phyloP scores from a whole-genome alignment of 2,797 vertebrate genomes.

The Girardinus metallicus region DNA sequence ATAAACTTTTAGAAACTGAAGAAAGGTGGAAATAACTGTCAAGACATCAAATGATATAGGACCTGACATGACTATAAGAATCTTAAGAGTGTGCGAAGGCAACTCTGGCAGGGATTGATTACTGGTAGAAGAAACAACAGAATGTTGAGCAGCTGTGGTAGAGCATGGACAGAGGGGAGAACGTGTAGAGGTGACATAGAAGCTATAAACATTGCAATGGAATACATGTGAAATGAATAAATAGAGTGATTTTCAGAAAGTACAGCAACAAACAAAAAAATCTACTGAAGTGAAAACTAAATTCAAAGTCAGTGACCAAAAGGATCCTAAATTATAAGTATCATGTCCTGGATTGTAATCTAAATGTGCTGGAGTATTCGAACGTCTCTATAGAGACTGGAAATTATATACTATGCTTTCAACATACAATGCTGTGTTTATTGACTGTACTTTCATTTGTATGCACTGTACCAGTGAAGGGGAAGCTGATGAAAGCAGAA shows the following conservation, averaged over 20 bases:
- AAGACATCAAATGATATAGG: background rate
- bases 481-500: background rate
- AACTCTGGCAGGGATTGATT: background rate
- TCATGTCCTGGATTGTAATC: background rate
- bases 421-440: slow-evolving; percentile 5
- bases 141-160: background rate
- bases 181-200: background rate
- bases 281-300: background rate
- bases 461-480: background rate
- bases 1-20: background rate
- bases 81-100: background rate
- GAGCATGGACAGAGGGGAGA: background rate
- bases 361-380: background rate
- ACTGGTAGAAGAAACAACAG: background rate
- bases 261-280: background rate
- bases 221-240: background rate
- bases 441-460: slow-evolving; percentile 15
- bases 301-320: background rate
- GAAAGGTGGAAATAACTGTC: background rate
- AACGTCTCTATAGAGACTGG: slow-evolving; percentile 26
- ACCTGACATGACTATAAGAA: background rate
- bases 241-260: background rate
- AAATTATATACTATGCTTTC: slow-evolving; percentile 9
- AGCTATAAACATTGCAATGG: background rate
- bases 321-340: background rate